Conservation (phyloP, 2,113 vertebrate species). For the Pseudopodoces humilis region DNA sequence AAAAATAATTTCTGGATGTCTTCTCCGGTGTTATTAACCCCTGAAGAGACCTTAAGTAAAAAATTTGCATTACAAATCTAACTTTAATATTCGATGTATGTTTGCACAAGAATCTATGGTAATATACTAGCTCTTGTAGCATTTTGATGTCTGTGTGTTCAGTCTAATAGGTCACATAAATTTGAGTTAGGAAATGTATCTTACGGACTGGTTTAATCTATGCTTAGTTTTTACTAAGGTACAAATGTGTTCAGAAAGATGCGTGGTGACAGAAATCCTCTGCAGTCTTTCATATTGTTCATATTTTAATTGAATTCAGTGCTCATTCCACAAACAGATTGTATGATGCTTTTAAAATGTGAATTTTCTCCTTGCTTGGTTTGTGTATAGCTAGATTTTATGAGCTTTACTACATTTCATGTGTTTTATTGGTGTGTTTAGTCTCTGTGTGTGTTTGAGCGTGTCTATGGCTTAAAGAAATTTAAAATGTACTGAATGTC, state of each 20-base stretch:
- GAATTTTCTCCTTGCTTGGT: background rate
- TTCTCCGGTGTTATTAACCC: conserved; percentile 32
- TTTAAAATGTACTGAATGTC: background rate
- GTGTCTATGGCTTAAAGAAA: background rate
- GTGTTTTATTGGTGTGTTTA: background rate
- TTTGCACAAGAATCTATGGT: background rate
- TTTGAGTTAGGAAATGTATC: background rate
- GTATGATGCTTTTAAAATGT: background rate
- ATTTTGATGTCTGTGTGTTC: conserved; percentile 18
- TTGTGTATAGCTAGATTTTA: background rate
- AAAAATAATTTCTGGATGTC: conserved; percentile 42
- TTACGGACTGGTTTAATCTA: background rate
- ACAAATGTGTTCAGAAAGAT: conserved; percentile 18
- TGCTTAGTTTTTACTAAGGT: conserved; percentile 16
- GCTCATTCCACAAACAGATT: background rate
- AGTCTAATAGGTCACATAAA: background rate
- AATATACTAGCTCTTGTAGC: background rate
- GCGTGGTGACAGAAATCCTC: conserved; percentile 14
- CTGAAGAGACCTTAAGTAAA: conserved; percentile 52
- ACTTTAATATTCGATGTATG: conserved; percentile 27
- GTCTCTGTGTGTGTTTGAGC: background rate
- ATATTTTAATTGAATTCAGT: conserved; percentile 38
- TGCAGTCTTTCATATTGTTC: conserved; percentile 39
- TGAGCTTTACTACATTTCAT: background rate
- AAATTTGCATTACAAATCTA: conserved; percentile 61